These are phyloP conservation scores for Melanerpes aurifrons DNA, from an alignment of 2,113 vertebrate species.

Conservation along the genomic window DNA sequence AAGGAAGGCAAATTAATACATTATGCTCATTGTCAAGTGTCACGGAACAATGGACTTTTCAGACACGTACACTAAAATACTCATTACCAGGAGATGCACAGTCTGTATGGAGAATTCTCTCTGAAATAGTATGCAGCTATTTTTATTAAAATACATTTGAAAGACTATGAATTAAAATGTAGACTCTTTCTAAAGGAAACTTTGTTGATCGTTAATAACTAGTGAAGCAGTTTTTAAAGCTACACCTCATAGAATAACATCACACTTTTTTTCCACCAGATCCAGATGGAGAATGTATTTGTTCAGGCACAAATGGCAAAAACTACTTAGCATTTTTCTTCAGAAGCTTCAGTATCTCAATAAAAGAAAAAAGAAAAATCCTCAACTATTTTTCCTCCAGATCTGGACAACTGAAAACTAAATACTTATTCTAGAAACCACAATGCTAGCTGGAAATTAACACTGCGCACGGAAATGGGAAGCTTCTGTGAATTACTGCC, in stretches of 20 bases:
- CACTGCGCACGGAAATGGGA: neutral
- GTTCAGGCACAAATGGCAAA: neutral
- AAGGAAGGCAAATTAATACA: neutral
- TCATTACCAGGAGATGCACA: neutral
- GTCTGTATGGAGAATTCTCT: neutral
- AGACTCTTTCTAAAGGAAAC: neutral
- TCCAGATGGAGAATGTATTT: neutral
- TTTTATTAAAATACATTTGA: neutral
- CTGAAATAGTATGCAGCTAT: neutral
- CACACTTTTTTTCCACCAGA: neutral
- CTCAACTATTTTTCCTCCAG: constrained; percentile 10
- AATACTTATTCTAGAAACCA: constrained; percentile 22
- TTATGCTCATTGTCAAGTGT: neutral
- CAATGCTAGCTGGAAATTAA: constrained; percentile 10
- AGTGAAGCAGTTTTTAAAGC: neutral
- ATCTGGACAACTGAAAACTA: neutral
- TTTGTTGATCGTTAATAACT: neutral
- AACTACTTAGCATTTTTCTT: neutral
- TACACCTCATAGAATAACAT: neutral
- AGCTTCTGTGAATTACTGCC: constrained; percentile 33
- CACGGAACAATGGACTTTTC: neutral
- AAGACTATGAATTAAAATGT: neutral
- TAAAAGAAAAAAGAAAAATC: neutral
- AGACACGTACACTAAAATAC: neutral
- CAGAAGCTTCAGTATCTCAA: neutral